phyloP scores from a whole-genome alignment of 2,888 invertebrate species.

The Pristionchus entomophagus region DNA sequence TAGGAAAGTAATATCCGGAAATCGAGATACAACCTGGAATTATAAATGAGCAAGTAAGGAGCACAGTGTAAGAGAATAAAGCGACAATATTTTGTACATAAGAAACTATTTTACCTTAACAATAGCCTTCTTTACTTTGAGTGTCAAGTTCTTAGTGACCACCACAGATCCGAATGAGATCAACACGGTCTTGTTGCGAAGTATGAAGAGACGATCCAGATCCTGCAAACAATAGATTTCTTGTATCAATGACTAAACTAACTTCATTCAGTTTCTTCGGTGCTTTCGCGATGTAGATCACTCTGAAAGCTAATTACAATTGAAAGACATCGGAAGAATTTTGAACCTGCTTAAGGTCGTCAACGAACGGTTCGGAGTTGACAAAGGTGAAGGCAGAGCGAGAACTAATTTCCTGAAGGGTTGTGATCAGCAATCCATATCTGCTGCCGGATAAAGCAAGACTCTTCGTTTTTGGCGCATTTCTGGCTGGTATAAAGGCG shows the following conservation, averaged over 20 bases:
- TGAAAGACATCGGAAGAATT: no score
- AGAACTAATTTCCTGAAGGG: conserved; percentile 17
- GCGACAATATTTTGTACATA: not conserved
- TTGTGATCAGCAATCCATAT: no score
- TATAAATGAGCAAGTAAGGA: no score
- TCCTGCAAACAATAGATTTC: not conserved
- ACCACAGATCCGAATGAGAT: conserved; percentile 15
- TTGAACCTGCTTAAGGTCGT: not conserved
- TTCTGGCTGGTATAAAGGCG: no score
- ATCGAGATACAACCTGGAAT: not conserved
- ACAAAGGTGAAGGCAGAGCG: not conserved
- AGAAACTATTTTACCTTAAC: not conserved
- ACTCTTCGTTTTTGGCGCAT: no score
- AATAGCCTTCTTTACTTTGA: not conserved
- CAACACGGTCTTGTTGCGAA: not conserved
- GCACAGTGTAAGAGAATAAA: no score
- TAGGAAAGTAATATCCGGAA: not conserved
- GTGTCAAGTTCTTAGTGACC: not conserved
- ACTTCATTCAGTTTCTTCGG: conserved; percentile 17
- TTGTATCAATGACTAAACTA: not conserved
- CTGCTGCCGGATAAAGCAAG: no score
- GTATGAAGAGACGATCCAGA: not conserved
- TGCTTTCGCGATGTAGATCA: conserved; percentile 6
- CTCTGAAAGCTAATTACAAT: no score
- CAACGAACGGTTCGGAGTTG: conserved; percentile 1